A percentile compares a stretch with the other conserved stretches of the same genome.
Evolutionary conservation across 2,888 invertebrate genomes (phyloP).

Genomic region (Colostygia pectinataria): DNA sequence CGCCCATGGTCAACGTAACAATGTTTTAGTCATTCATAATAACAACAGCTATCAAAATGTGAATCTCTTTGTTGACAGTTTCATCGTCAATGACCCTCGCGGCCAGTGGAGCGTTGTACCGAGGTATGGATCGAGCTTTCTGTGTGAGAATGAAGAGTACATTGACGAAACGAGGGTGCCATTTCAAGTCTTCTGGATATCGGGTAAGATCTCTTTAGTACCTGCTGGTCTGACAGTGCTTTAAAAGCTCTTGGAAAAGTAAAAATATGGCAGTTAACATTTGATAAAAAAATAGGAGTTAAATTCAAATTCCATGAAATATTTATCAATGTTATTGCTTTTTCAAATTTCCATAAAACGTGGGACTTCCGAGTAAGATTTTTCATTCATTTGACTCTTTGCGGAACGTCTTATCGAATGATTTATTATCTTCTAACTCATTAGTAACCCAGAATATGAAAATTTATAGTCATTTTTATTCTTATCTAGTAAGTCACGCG

Average conservation of each 20-base stretch:
- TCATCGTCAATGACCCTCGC: conserved; percentile 92
- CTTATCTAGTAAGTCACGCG: conserved; percentile 51
- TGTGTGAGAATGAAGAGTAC: conserved; percentile 99
- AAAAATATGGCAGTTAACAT: not conserved
- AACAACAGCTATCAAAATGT: conserved; percentile 31
- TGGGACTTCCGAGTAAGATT: conserved; percentile 17
- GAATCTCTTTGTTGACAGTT: conserved; percentile 80
- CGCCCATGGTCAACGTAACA: conserved; percentile 28
- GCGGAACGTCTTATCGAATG: conserved; percentile 32
- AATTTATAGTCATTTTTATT: conserved; percentile 65
- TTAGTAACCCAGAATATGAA: conserved; percentile 52
- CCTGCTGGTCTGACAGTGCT: not conserved
- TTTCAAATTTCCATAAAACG: conserved; percentile 14
- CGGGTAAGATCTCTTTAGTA: conserved; percentile 86
- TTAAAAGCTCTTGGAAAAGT: not conserved
- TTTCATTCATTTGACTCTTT: conserved; percentile 27
- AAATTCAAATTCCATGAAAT: too few species aligned
- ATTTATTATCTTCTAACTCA: conserved; percentile 47
- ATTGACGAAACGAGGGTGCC: conserved; percentile 97
- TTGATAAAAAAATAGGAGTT: too few species aligned
- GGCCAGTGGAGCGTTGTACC: conserved; percentile 87
- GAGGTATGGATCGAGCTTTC: conserved; percentile 95
- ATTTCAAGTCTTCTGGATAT: conserved; percentile 97
- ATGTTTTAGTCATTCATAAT: conserved; percentile 34
- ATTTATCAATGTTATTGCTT: not conserved